Evolutionary conservation across 2,113 vertebrate species (phyloP).

Genomic region (Anas platyrhynchos): DNA sequence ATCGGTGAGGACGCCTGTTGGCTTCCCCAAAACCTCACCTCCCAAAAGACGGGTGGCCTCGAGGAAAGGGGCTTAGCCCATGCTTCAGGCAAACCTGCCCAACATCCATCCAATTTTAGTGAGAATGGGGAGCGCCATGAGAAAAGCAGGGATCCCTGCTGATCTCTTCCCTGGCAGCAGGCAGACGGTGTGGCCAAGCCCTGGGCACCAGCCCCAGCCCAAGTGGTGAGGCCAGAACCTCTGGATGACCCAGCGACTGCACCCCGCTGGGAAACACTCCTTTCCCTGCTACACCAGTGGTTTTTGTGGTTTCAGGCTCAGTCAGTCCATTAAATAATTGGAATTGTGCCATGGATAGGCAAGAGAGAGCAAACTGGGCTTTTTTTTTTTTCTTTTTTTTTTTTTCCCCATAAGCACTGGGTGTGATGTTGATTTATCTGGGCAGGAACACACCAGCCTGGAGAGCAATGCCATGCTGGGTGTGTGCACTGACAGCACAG

Average conservation of each 20-base stretch:
- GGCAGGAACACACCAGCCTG: neutral
- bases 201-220: neutral
- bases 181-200: neutral
- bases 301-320: neutral
- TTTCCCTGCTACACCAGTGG: neutral
- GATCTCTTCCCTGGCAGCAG: fast-evolving
- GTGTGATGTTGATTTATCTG: neutral
- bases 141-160: neutral
- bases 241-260: neutral
- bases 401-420: neutral
- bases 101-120: neutral
- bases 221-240: neutral
- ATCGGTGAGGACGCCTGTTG: neutral
- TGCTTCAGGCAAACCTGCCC: neutral
- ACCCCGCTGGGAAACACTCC: neutral
- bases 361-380: neutral
- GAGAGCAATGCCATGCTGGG: fast-evolving
- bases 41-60: neutral
- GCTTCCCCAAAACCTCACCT: neutral
- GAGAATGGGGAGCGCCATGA: neutral
- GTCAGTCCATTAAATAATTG: neutral
- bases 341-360: neutral
- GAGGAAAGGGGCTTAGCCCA: neutral
- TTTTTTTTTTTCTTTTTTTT: too few relatives aligned
- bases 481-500: neutral